These are phyloP conservation scores for Lophura swinhoii DNA, from an alignment of 2,797 vertebrate species.

Conservation along the genomic window DNA sequence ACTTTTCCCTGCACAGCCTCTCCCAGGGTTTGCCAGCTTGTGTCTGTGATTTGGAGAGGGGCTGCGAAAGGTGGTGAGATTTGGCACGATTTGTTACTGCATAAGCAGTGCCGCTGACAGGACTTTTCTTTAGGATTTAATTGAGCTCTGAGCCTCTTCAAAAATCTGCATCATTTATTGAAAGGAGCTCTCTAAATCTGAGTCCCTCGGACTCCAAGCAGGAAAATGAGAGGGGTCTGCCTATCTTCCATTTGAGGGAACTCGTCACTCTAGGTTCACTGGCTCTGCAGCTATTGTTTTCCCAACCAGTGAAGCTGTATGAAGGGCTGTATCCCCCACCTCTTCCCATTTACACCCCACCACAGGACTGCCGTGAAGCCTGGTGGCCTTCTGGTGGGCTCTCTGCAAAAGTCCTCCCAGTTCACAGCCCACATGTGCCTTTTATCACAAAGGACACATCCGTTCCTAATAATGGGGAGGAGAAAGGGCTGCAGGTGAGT, in stretches of 20 bases:
- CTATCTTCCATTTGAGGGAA: background rate
- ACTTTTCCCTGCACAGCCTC: conserved; percentile 61
- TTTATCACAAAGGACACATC: background rate
- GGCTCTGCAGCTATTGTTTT: background rate
- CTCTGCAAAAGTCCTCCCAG: background rate
- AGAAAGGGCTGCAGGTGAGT: background rate
- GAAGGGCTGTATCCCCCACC: background rate
- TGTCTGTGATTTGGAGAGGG: conserved; percentile 47
- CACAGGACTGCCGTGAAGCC: background rate
- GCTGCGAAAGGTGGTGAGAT: conserved; percentile 45
- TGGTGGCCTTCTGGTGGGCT: background rate
- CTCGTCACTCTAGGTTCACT: background rate
- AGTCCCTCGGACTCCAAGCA: background rate
- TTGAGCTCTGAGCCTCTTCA: conserved; percentile 6
- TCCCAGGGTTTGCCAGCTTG: conserved; percentile 66
- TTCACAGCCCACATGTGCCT: background rate
- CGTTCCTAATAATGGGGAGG: background rate
- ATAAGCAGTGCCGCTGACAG: conserved; percentile 21
- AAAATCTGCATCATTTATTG: background rate
- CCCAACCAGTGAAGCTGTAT: background rate
- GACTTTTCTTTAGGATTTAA: conserved; percentile 48
- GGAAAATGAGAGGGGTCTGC: background rate
- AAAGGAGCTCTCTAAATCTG: background rate
- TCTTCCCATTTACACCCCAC: background rate
- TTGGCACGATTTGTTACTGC: conserved; percentile 52